Conservation (phyloP, 2,888 invertebrate species). For the Eumerus sabulonum region DNA sequence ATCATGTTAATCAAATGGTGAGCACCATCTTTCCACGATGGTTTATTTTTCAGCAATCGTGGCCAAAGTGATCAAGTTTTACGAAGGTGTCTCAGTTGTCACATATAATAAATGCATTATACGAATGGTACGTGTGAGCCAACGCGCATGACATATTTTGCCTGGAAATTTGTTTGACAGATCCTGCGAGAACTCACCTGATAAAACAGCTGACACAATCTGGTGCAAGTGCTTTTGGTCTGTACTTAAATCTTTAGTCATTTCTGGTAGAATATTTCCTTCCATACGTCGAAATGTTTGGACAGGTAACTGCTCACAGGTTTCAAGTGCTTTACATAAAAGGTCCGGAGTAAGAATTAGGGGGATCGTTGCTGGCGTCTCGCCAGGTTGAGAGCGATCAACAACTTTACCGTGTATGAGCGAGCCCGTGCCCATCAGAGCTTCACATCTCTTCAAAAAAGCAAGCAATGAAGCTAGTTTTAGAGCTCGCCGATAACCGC, state of each 20-base stretch:
- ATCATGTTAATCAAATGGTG: too few species aligned
- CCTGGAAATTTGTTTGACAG: conserved; percentile 18
- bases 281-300: neutral
- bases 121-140: conserved; percentile 10
- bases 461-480: too few species aligned
- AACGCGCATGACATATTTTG: conserved; percentile 11
- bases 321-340: too few species aligned
- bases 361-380: too few species aligned
- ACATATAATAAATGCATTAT: conserved; percentile 21
- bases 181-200: neutral
- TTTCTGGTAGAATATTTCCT: conserved; percentile 6
- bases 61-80: conserved; percentile 13
- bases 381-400: too few species aligned
- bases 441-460: too few species aligned
- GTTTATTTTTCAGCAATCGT: conserved; percentile 13
- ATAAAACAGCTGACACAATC: conserved; percentile 8
- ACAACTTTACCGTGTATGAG: too few species aligned
- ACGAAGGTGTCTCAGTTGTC: conserved; percentile 6
- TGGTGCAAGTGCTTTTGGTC: conserved; percentile 11
- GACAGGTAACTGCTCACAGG: too few species aligned
- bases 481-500: too few species aligned
- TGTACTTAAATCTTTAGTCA: conserved; percentile 7
- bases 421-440: too few species aligned
- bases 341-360: neutral
- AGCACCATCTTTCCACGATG: too few species aligned